Percentiles rank a stretch among this genome's conserved stretches.
Evolutionary conservation across 1,140 invertebrate genomes (phyloP).

Genomic region (Eciton burchellii): DNA sequence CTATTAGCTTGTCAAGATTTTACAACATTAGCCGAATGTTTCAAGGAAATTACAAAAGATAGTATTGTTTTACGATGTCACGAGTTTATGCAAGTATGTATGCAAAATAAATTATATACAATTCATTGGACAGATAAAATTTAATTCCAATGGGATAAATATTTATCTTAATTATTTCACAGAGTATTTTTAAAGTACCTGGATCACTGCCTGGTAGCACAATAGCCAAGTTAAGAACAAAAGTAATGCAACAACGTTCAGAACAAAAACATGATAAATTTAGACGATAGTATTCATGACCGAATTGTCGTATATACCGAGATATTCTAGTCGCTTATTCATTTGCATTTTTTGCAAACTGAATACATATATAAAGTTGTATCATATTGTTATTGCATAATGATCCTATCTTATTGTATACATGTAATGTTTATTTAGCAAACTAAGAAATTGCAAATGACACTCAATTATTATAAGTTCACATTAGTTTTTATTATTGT

Average conservation of each 20-base stretch:
- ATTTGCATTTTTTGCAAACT: constrained; percentile 53
- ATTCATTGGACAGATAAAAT: background rate
- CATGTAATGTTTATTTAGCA: constrained; percentile 55
- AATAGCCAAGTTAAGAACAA: constrained; percentile 88
- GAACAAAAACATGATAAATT: constrained; percentile 81
- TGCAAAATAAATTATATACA: background rate
- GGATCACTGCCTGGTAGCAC: constrained; percentile 89
- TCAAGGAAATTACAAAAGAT: constrained; percentile 91
- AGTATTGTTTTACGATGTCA: constrained; percentile 92
- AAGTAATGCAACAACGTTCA: constrained; percentile 85
- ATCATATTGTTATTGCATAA: constrained; percentile 64
- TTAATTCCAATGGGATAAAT: background rate
- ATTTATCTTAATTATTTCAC: constrained; percentile 79
- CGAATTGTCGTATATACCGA: constrained; percentile 43
- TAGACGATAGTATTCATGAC: constrained; percentile 78
- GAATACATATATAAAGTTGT: constrained; percentile 55
- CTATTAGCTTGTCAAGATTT: constrained; percentile 92
- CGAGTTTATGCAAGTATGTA: constrained; percentile 92
- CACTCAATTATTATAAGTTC: constrained; percentile 61
- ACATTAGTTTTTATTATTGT: constrained; percentile 63
- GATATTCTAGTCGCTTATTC: constrained; percentile 78
- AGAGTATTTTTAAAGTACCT: constrained; percentile 93
- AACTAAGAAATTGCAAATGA: constrained; percentile 10
- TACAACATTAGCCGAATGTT: constrained; percentile 90
- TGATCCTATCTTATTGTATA: constrained; percentile 61